Evolutionary conservation across 2,888 invertebrate species (phyloP).

Genomic region (Trachelus tabidus): DNA sequence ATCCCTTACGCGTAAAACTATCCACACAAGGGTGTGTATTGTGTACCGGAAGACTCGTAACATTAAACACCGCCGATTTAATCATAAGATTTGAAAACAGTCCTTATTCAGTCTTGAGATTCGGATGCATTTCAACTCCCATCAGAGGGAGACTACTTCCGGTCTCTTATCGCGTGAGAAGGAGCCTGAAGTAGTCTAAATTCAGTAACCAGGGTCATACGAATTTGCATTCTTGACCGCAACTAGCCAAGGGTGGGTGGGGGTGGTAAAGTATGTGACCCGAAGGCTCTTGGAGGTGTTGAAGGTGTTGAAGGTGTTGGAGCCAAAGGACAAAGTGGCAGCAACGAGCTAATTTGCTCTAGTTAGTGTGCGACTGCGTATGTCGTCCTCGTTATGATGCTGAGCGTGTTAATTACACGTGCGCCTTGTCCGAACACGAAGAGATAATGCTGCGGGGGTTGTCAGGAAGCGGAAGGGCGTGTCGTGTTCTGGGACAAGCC

Average conservation of each 20-base stretch:
- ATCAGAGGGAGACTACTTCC: background rate
- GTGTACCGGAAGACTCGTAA: background rate
- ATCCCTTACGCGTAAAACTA: background rate
- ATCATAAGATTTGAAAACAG: background rate
- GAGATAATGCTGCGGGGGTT: conserved; percentile 48
- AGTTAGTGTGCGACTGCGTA: conserved; percentile 43
- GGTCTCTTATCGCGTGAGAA: background rate
- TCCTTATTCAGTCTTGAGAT: no score
- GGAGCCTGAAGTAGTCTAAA: background rate
- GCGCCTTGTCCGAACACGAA: conserved; percentile 48
- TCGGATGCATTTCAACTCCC: no score
- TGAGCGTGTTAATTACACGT: conserved; percentile 54
- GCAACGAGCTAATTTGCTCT: conserved; percentile 56
- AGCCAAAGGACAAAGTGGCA: conserved; percentile 37
- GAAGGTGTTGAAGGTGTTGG: no score
- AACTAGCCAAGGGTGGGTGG: conserved; percentile 22
- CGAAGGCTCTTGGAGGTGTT: background rate
- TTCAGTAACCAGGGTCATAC: conserved; percentile 8
- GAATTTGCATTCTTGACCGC: conserved; percentile 57
- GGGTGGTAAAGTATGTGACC: background rate
- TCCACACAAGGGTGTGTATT: background rate
- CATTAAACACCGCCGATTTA: background rate
- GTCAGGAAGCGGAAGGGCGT: conserved; percentile 37
- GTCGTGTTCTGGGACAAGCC: conserved; percentile 44
- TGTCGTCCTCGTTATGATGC: conserved; percentile 47